These are phyloP conservation scores for Petromus typicus DNA, from an alignment of 2,113 vertebrate species.

Conservation along the genomic window DNA sequence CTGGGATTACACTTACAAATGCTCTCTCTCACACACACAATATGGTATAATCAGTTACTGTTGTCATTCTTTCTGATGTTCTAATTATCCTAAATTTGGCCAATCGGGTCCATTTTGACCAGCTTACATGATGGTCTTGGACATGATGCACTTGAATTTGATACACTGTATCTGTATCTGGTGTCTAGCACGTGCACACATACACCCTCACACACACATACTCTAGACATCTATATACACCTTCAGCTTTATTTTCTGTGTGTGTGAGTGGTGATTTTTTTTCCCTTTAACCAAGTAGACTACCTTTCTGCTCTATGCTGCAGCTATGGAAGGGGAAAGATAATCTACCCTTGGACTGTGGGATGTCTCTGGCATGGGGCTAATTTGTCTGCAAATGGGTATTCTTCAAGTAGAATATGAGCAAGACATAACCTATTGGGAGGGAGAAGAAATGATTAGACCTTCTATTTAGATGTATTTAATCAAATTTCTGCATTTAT, in stretches of 20 bases:
- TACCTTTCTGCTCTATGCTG: not conserved
- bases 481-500: not conserved
- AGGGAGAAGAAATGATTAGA: not conserved
- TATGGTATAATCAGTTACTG: not conserved
- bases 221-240: not conserved
- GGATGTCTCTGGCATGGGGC: not conserved
- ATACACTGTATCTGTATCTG: not conserved
- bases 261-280: not conserved
- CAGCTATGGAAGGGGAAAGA: not conserved
- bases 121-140: constrained; percentile 26
- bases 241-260: constrained; percentile 36
- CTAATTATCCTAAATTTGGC: not conserved
- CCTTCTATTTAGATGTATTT: constrained; percentile 21
- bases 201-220: not conserved
- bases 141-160: constrained; percentile 30
- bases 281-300: not conserved
- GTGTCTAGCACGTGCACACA: not conserved
- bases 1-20: not conserved
- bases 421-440: not conserved
- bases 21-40: not conserved
- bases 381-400: not conserved
- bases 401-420: constrained; percentile 29
- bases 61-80: not conserved
- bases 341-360: not conserved
- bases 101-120: too few relatives aligned